These are phyloP conservation scores for Drosophila gaucha DNA, from an alignment of 2,888 invertebrate species.

Conservation along the genomic window DNA sequence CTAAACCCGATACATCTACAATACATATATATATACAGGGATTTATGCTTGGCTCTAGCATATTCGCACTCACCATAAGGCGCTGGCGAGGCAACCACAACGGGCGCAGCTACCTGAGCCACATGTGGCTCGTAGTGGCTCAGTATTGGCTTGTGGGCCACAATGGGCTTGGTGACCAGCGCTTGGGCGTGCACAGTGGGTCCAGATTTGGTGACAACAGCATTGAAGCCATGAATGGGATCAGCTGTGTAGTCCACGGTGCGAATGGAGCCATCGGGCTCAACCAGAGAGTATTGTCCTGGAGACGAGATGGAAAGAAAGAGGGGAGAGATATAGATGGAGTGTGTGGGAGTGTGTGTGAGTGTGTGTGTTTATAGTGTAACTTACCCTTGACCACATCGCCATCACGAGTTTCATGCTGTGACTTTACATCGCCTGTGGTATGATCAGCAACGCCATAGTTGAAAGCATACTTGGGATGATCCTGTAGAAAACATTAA, in stretches of 20 bases:
- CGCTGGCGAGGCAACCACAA: conserved; percentile 81
- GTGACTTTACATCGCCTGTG: conserved; percentile 87
- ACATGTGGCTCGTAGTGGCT: conserved; percentile 78
- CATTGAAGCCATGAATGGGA: conserved; percentile 84
- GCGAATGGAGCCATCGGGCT: conserved; percentile 84
- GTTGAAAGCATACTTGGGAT: conserved; percentile 88
- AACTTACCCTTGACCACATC: conserved; percentile 88
- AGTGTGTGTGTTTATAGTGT: neutral
- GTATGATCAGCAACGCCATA: conserved; percentile 88
- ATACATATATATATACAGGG: neutral
- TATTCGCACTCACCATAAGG: conserved; percentile 79
- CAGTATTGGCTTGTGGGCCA: conserved; percentile 80
- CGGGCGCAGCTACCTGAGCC: conserved; percentile 75
- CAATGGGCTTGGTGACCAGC: conserved; percentile 81
- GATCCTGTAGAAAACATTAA: conserved; percentile 84
- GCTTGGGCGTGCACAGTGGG: conserved; percentile 84
- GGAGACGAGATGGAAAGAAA: neutral
- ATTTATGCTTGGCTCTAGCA: no score
- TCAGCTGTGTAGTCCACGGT: conserved; percentile 85
- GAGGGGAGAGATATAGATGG: neutral
- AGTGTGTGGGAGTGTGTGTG: neutral
- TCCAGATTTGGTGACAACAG: conserved; percentile 84
- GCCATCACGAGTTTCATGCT: conserved; percentile 88
- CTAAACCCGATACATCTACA: conserved; percentile 18
- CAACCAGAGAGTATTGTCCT: conserved; percentile 85